Evolutionary conservation across 1,140 invertebrate species (phyloP).

Genomic region (Spodoptera litura): DNA sequence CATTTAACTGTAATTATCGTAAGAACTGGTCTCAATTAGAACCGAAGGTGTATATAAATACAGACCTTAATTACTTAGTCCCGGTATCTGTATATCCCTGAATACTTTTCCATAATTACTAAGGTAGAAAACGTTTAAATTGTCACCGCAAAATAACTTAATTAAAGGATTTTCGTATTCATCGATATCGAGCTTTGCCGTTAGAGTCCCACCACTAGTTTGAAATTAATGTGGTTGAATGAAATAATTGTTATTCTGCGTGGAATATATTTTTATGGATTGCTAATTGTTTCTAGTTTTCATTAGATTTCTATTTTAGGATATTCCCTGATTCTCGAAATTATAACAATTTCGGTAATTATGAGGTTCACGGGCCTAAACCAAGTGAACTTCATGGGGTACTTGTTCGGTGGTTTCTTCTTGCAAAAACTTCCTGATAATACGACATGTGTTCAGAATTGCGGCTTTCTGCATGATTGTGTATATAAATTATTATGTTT

Average conservation of each 20-base stretch:
- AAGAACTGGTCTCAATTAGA: constrained; percentile 62
- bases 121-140: constrained; percentile 58
- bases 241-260: background rate
- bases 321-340: too few relatives aligned
- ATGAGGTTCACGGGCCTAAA: too few relatives aligned
- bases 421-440: too few relatives aligned
- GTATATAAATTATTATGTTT: too few relatives aligned
- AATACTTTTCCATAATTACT: constrained; percentile 62
- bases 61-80: constrained; percentile 68
- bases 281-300: too few relatives aligned
- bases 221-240: background rate
- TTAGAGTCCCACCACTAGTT: constrained; percentile 6
- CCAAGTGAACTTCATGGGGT: too few relatives aligned
- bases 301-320: too few relatives aligned
- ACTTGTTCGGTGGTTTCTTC: too few relatives aligned
- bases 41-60: constrained; percentile 62
- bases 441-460: too few relatives aligned
- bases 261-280: background rate
- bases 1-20: constrained; percentile 67
- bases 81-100: constrained; percentile 9
- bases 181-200: constrained; percentile 26
- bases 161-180: constrained; percentile 20
- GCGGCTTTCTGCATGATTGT: too few relatives aligned
- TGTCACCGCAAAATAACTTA: constrained; percentile 48
- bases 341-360: too few relatives aligned